Base-by-base conservation (phyloP, 1,140 invertebrate genomes). In the Araneus ventricosus region DNA sequence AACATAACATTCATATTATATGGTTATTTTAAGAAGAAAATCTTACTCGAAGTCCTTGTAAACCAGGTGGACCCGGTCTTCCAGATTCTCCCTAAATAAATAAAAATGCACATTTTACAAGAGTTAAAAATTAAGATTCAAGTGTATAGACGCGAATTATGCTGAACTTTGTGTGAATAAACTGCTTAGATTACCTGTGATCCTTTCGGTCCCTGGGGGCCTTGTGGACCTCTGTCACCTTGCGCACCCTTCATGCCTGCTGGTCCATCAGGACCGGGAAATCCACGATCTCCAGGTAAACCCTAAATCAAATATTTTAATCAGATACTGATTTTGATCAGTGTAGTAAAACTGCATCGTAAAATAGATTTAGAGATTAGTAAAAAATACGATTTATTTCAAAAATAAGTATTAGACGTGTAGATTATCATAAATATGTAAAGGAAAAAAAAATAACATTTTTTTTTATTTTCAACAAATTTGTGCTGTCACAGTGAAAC, bases 181-280 rank as follows among this genome's bases (percentile, higher is more conserved):
- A n/a, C 1, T 52, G 10, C 17, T 2, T 14, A 67, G 10, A 3
- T 70, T 70, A 94, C 94, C 90, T 95, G 79, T n/a, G 89, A 91
- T 96, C 96, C 97, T 95, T 97, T 96, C 2, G 97, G 96, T 27
- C 98, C 98, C n/a, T n/a, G n/a, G n/a, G n/a, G n/a, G n/a, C 98
- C 98, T 95, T 96, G 96, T 0, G 97, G 96, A 22, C 98, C 98
- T n/a, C n/a, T 95, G 59, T 96, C 94, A 79, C 98, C n/a, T 95
- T 96, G 96, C 95, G 98, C 98, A 24, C 98, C 98, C 96, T 98
- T 98, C 80, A 96, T 95, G 41, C 98, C 98, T 84, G 97, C 96
- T 93, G 95, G 92, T 59, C 94, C 94, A 90, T 94, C 93, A 17
- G 94, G 79, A 41, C 94, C n/a, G n/a, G n/a, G 94, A 37, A 94